Evolutionary conservation across 2,113 vertebrate species (phyloP), one percentile per base, ranked within the genome.

Genomic region (Cynoglossus semilaevis): DNA sequence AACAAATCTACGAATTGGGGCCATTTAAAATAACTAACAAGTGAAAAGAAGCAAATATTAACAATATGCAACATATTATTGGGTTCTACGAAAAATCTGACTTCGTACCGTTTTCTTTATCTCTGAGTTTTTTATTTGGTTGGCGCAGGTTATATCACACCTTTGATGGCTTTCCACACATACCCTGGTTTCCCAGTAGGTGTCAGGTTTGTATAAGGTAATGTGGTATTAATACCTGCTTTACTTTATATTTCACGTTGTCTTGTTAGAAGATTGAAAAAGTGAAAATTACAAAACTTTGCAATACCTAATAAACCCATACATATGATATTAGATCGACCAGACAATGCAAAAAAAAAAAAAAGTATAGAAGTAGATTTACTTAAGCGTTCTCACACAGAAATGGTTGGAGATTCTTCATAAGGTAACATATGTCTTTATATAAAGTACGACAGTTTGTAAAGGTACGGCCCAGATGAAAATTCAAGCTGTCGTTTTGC

Each of bases 171-270:
- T 15, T 35, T 14, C 14, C 15, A 45, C 4, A 22, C 67, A 64
- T 81, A 51, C 73, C 42, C 2, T 3, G 34, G 22, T 16, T 76
- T 70, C 69, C 90, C 90, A 88, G 84, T 79, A 91, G 90, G 79
- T 87, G 90, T 88, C 86, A 86, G 79, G 56, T 89, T 89, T 88
- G 87, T 65, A 85, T 81, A 77, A 86, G 53, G 48, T 56, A 83
- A 76, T 37, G 53, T 57, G 35, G 16, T 2, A 0, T 44, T 14
- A 37, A 17, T 3, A 0, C n/a, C n/a, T 8, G 15, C 36, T 29
- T 60, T 0, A 3, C 66, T 40, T 14, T 36, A n/a, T 14, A 14
- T 17, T 46, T 8, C 35, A 36, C n/a, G n/a, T n/a, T n/a, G 35
- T 36, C 37, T 51, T 14, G 9, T 41, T 11, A 10, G 35, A 15